Conservation (phyloP, 2,113 vertebrate genomes). For the Recurvirostra avosetta region DNA sequence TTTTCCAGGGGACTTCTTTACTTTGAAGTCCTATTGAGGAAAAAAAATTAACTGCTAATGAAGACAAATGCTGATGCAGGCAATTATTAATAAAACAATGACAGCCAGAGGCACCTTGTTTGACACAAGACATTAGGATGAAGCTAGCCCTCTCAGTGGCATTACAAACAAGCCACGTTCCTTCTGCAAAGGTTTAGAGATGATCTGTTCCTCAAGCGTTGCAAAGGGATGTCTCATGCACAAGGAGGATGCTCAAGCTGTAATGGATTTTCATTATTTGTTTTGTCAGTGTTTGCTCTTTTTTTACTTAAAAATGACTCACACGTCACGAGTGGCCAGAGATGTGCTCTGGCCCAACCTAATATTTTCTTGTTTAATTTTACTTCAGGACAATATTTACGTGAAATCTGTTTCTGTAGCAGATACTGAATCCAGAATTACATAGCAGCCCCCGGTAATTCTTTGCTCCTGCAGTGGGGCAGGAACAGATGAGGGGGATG, state of each 20-base stretch:
- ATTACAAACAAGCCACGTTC: not conserved
- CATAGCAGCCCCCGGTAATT: not conserved
- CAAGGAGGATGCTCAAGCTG: not conserved
- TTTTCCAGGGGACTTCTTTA: conserved; percentile 81
- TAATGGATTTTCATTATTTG: not conserved
- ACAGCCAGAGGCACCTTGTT: not conserved
- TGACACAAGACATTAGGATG: not conserved
- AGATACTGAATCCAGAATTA: not conserved
- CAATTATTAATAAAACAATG: not conserved
- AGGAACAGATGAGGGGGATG: not conserved
- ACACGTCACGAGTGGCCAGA: not conserved
- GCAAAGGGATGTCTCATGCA: not conserved
- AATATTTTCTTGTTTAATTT: not conserved
- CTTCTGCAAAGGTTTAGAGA: not conserved
- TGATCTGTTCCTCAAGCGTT: not conserved
- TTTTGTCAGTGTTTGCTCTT: not conserved
- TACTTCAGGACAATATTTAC: not conserved
- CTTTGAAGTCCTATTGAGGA: conserved; percentile 76
- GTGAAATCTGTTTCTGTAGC: not conserved
- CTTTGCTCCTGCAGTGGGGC: not conserved
- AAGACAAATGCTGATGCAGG: not conserved
- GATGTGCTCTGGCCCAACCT: not conserved
- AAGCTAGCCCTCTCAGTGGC: not conserved
- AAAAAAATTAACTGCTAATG: not conserved
- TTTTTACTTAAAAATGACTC: not conserved